Evolutionary conservation across 2,797 vertebrate genomes (phyloP).

Genomic region (Lemur catta): DNA sequence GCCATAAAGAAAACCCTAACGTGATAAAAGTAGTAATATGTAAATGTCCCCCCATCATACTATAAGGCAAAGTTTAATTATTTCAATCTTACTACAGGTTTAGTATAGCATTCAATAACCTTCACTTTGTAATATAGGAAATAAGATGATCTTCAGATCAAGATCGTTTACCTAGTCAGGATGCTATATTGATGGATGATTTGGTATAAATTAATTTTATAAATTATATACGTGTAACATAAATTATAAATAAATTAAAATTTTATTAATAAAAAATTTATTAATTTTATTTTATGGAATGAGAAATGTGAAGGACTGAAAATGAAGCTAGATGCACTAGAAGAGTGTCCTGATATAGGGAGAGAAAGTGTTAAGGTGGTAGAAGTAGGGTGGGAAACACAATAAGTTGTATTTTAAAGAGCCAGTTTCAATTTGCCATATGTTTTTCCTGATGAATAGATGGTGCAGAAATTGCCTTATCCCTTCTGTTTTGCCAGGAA

Average conservation of each 20-base stretch:
- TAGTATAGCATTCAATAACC: background rate
- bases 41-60: background rate
- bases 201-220: background rate
- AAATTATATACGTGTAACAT: no score
- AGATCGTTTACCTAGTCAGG: background rate
- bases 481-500: background rate
- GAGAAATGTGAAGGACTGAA: background rate
- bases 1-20: background rate
- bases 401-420: background rate
- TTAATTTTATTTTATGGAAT: background rate
- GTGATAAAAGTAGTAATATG: background rate
- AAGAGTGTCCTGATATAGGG: background rate
- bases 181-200: background rate
- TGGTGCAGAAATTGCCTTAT: background rate
- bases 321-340: background rate
- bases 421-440: background rate
- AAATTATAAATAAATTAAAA: no score
- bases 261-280: background rate
- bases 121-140: background rate
- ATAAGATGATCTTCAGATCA: background rate
- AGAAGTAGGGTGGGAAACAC: background rate
- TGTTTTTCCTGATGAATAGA: background rate
- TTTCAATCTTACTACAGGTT: background rate
- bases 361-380: background rate
- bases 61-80: background rate